These are phyloP conservation scores for Brachyistius frenatus DNA, from an alignment of 2,113 vertebrate genomes.

Conservation along the genomic window DNA sequence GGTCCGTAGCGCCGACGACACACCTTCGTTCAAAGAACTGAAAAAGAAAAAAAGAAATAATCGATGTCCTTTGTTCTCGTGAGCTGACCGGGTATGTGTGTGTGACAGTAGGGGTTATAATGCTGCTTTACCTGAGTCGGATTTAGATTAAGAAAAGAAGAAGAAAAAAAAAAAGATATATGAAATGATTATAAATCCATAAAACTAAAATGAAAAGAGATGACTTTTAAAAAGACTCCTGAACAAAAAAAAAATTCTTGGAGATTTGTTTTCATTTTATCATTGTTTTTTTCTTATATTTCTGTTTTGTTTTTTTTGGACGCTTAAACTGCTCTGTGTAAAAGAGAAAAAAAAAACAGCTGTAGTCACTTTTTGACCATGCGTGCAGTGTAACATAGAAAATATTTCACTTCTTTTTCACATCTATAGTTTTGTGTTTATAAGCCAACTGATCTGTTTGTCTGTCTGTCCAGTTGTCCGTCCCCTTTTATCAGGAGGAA, in stretches of 20 bases:
- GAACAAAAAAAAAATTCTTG: constrained; percentile 83
- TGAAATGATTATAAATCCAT: constrained; percentile 78
- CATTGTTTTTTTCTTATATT: constrained; percentile 72
- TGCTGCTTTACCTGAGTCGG: constrained; percentile 84
- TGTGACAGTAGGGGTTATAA: constrained; percentile 73
- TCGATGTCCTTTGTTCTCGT: constrained; percentile 61
- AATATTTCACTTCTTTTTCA: constrained; percentile 84
- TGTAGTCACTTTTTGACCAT: constrained; percentile 87
- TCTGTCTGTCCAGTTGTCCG: constrained; percentile 81
- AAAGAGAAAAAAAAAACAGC: constrained; percentile 77
- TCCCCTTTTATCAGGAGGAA: constrained; percentile 85
- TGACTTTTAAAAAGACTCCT: constrained; percentile 80
- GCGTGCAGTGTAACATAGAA: constrained; percentile 86
- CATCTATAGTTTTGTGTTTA: constrained; percentile 81
- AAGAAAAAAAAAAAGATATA: constrained; percentile 73
- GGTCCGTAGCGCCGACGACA: constrained; percentile 55
- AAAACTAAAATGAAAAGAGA: constrained; percentile 75
- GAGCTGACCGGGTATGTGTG: constrained; percentile 75
- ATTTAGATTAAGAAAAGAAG: constrained; percentile 71
- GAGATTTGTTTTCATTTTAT: constrained; percentile 72
- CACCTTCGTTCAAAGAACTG: constrained; percentile 63
- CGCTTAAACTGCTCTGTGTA: constrained; percentile 84
- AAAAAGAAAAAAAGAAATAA: constrained; percentile 35
- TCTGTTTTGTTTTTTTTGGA: constrained; percentile 65
- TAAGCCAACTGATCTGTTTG: constrained; percentile 81